Evolutionary conservation across 2,113 vertebrate genomes (phyloP), one percentile per base, ranked within the genome.

Genomic region (Carassius carassius): DNA sequence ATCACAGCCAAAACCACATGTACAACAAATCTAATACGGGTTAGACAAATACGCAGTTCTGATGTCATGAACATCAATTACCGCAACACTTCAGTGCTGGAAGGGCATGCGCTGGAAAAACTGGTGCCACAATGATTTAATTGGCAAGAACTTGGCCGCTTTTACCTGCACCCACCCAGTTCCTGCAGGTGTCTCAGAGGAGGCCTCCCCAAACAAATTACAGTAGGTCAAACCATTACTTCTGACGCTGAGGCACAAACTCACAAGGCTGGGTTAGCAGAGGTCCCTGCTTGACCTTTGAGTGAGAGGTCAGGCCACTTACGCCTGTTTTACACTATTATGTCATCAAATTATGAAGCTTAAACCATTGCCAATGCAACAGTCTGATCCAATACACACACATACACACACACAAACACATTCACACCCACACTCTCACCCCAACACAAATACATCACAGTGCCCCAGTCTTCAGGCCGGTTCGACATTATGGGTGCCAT

Each of bases 31-130:
- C 81, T 82, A 82, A 81, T 81, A 69, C 63, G 29, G 63, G 63
- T 81, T 81, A 81, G 10, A 81, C 51, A 81, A 81, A 81, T 54
- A 81, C 49, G 88, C 92, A 91, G 78, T 86, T 92, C 86, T 93
- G 88, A 91, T 85, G 81, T 85, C 81, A 86, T 83, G 73, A 62
- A 84, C 77, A 77, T 84, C 84, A 87, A 84, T 84, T 81, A 89
- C 81, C 77, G 77, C 86, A 81, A 87, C 84, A 81, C 51, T 85
- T 87, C 62, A 80, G 84, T 72, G 77, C 63, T 44, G 76, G 69
- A 87, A 86, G 85, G 81, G 58, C 86, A 81, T 77, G 78, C 21
- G 16, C 79, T 89, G 84, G 83, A 89, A 89, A 87, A 85, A 77
- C 51, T 78, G 87, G 88, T 90, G 89, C 90, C 89, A 37, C 51